These are phyloP conservation scores for Galemys pyrenaicus DNA, from an alignment of 2,113 vertebrate genomes.

Conservation along the genomic window DNA sequence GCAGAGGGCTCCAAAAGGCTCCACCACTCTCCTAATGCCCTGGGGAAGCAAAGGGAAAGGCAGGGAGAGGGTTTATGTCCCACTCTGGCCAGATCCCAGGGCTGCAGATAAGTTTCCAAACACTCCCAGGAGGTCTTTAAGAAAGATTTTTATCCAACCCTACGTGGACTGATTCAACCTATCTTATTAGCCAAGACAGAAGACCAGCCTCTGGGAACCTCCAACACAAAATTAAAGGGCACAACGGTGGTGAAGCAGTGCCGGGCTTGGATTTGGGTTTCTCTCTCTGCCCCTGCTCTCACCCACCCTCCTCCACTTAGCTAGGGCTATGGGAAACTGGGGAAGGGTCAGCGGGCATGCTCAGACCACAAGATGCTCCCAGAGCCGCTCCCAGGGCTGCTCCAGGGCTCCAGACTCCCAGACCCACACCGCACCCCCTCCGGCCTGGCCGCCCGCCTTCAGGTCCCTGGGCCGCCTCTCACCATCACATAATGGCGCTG, in stretches of 20 bases:
- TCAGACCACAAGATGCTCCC: neutral
- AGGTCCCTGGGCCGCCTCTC: slow-evolving; percentile 76
- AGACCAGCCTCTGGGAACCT: neutral
- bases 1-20: neutral
- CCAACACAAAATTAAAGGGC: neutral
- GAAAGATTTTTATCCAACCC: slow-evolving; percentile 27
- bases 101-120: slow-evolving; percentile 61
- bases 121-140: slow-evolving; percentile 28
- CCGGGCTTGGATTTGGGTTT: neutral
- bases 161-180: neutral
- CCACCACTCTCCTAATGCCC: neutral
- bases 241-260: neutral
- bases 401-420: neutral
- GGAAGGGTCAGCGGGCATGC: neutral
- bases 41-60: neutral
- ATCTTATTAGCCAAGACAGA: neutral
- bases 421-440: neutral
- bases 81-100: slow-evolving; percentile 38
- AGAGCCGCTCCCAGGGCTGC: neutral
- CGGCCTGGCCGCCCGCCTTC: neutral
- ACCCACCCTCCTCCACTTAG: neutral
- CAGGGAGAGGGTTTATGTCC: neutral
- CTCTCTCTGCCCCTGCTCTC: neutral
- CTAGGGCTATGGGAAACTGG: neutral
- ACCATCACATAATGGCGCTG: slow-evolving; percentile 99